Evolutionary conservation across 2,888 invertebrate species (phyloP).

Genomic region (Molorchus minor): DNA sequence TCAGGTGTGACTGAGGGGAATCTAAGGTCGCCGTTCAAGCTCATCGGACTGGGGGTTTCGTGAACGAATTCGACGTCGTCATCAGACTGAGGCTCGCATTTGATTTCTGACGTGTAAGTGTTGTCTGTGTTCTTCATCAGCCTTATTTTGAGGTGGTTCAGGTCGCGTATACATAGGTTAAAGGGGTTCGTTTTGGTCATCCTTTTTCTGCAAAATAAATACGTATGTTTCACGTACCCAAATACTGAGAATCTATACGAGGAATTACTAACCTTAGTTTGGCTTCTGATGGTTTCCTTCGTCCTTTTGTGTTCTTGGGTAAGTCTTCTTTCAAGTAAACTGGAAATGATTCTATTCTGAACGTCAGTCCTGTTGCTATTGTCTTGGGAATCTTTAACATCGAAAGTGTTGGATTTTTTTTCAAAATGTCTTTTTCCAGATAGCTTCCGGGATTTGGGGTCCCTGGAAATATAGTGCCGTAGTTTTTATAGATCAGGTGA

Average conservation of each 20-base stretch:
- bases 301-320: conserved; percentile 72
- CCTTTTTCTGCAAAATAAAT: conserved; percentile 32
- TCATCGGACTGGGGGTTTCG: conserved; percentile 53
- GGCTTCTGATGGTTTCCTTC: conserved; percentile 42
- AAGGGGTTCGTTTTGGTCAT: conserved; percentile 76
- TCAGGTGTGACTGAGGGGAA: conserved; percentile 46
- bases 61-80: conserved; percentile 64
- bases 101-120: conserved; percentile 70
- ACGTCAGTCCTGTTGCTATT: conserved; percentile 67
- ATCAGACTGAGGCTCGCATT: conserved; percentile 68
- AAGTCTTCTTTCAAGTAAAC: conserved; percentile 73
- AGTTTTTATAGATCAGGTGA: conserved; percentile 90
- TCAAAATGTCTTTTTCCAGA: conserved; percentile 59
- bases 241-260: too few relatives aligned
- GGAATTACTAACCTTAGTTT: conserved; percentile 27
- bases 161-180: conserved; percentile 83
- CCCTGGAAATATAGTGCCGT: conserved; percentile 85
- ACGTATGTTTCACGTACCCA: too few relatives aligned
- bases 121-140: conserved; percentile 69
- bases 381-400: conserved; percentile 38
- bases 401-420: conserved; percentile 43
- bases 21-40: conserved; percentile 43
- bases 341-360: conserved; percentile 75
- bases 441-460: conserved; percentile 70
- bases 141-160: conserved; percentile 74